These are phyloP conservation scores for Stratiomys singularior DNA, from an alignment of 2,888 invertebrate genomes.

Conservation along the genomic window DNA sequence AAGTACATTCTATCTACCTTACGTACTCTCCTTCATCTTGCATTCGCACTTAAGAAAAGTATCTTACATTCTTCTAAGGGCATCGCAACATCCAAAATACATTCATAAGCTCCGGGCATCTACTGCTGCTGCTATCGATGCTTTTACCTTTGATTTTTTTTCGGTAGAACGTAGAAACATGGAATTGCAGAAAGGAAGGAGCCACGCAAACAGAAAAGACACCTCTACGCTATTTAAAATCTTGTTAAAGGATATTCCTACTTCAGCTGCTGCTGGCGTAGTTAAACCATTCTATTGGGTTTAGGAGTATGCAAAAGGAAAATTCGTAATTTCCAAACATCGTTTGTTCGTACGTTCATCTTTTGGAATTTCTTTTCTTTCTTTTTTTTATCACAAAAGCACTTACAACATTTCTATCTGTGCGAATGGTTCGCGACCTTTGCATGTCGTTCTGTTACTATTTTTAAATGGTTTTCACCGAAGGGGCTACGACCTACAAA, in stretches of 20 bases:
- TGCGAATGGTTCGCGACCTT: conserved; percentile 33
- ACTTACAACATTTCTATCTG: not conserved
- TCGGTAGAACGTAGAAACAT: too few species aligned
- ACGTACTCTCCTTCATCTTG: not conserved
- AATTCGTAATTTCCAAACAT: conserved; percentile 6
- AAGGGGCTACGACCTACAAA: conserved; percentile 33
- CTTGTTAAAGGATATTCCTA: not conserved
- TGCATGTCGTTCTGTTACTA: conserved; percentile 34
- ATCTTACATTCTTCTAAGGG: not conserved
- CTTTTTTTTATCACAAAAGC: not conserved
- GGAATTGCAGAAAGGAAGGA: not conserved
- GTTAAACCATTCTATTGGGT: not conserved
- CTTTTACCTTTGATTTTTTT: too few species aligned
- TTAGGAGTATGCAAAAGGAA: not conserved
- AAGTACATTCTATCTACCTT: not conserved
- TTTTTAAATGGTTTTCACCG: conserved; percentile 20
- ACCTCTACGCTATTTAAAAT: conserved; percentile 1
- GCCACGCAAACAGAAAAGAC: not conserved
- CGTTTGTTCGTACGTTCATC: not conserved
- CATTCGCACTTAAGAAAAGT: not conserved
- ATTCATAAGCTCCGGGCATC: not conserved
- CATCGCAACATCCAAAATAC: not conserved
- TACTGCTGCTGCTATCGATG: not conserved
- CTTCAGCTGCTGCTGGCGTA: not conserved
- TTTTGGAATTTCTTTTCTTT: not conserved